Base-by-base conservation (phyloP, 2,888 invertebrate species). In the Encarsia formosa region DNA sequence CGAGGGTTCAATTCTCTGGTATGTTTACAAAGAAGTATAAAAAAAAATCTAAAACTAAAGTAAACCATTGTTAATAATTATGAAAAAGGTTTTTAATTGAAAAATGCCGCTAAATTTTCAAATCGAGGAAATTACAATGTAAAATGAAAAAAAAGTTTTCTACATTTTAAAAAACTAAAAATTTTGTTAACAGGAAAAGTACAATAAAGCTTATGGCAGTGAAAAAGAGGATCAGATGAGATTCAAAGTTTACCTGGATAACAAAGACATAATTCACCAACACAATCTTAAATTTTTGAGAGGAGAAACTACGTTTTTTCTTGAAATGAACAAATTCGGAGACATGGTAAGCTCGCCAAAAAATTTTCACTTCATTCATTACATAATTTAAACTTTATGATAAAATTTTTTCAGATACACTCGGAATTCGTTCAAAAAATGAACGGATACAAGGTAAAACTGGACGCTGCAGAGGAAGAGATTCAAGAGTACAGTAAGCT, bases 321-420 rank as follows among this genome's bases (percentile, higher is more conserved):
- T 91, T 60, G 81, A 77, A 43, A 74, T 88, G 66, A 94, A 94
- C 77, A 86, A 91, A 74, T 94, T 85, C 73, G 85, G 87, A 15
- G 93, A 94, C 76, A 80, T 93, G 86, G 80, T 78, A 61, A 64
- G 66, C 59, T 26, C 5, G 15, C 44, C 2, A 4, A 22, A 29
- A 40, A 39, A 39, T 4, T 11, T 11, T 13, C 3, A n/a, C 8
- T n/a, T 5, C 20, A 22, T 38, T 18, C 4, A 20, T 18, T 4
- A 8, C 5, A 16, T 34, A 2, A 26, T 8, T 8, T 26, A 26
- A 26, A 11, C n/a, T n/a, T 8, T 26, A 8, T 8, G 16, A 31
- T 23, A 11, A 38, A 6, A 16, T 32, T 8, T 37, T 54, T 55
- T 8, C 31, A 78, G 78, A 71, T 91, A 63, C 87, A 85, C 67